These are phyloP conservation scores for Empis livida DNA, from an alignment of 2,888 invertebrate genomes.

Conservation along the genomic window DNA sequence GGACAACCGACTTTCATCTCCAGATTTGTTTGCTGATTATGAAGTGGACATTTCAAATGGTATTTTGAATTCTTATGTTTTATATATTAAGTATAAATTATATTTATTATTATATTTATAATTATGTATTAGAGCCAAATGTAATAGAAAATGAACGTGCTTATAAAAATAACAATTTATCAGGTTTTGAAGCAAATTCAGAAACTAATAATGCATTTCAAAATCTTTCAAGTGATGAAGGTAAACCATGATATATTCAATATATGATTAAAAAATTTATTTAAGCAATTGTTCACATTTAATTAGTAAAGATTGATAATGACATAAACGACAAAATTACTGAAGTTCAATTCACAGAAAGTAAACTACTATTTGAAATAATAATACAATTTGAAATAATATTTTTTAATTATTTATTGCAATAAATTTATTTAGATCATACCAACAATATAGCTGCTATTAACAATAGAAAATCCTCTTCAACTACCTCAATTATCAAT, in stretches of 20 bases:
- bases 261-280: too few species aligned
- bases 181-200: background rate
- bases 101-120: too few species aligned
- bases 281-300: background rate
- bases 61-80: background rate
- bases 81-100: too few species aligned
- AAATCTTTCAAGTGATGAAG: slow-evolving; percentile 29
- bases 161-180: too few species aligned
- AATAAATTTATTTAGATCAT: background rate
- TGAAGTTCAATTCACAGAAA: background rate
- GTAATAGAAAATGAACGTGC: too few species aligned
- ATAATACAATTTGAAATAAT: too few species aligned
- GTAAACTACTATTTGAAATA: slow-evolving; percentile 1
- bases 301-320: slow-evolving; percentile 25
- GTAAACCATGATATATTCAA: slow-evolving; percentile 13
- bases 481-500: too few species aligned
- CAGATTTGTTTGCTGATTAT: slow-evolving; percentile 31
- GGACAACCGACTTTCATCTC: slow-evolving; percentile 20
- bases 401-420: background rate
- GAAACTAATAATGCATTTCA: slow-evolving; percentile 18
- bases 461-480: too few species aligned
- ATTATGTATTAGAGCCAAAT: too few species aligned
- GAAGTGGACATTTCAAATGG: slow-evolving; percentile 20
- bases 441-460: background rate
- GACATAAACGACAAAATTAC: slow-evolving; percentile 3